Percentiles rank a stretch among this genome's conserved stretches.
phyloP scores from a whole-genome alignment of 2,888 invertebrate genomes.

The Apodemia zela region DNA sequence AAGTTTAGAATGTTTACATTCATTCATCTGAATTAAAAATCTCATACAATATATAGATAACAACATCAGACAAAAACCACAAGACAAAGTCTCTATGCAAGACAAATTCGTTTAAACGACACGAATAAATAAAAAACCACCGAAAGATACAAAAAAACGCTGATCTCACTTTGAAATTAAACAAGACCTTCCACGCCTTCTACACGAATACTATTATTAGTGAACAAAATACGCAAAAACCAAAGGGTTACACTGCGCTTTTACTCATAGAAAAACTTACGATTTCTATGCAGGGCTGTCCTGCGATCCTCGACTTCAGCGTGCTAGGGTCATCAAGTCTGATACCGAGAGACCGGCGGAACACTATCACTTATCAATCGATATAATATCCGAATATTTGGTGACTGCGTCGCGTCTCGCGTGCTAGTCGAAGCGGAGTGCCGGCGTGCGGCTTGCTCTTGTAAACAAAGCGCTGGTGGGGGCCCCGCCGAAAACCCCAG shows the following conservation, averaged over 20 bases:
- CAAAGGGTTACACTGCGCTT: conserved; percentile 12
- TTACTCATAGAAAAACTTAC: conserved; percentile 47
- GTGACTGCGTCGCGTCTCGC: conserved; percentile 59
- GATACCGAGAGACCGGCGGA: conserved; percentile 26
- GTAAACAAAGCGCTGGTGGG: conserved; percentile 78
- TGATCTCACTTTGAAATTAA: conserved; percentile 36
- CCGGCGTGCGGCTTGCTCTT: conserved; percentile 66
- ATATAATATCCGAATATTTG: conserved; percentile 35
- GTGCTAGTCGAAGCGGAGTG: conserved; percentile 68
- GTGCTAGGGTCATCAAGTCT: conserved; percentile 21
- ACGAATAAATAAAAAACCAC: background rate
- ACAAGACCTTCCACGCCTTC: conserved; percentile 26
- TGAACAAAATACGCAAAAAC: conserved; percentile 31
- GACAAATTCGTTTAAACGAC: conserved; percentile 10
- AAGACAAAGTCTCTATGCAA: background rate
- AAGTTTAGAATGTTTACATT: no score
- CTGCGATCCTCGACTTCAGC: conserved; percentile 27
- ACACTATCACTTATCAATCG: conserved; percentile 55
- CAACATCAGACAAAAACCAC: background rate
- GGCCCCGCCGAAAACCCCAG: conserved; percentile 73
- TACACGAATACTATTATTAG: conserved; percentile 39
- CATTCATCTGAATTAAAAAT: background rate
- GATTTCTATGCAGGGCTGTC: conserved; percentile 43
- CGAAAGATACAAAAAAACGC: conserved; percentile 10
- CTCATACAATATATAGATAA: background rate